Conservation (phyloP, 2,888 invertebrate genomes). For the Atethmia centrago region DNA sequence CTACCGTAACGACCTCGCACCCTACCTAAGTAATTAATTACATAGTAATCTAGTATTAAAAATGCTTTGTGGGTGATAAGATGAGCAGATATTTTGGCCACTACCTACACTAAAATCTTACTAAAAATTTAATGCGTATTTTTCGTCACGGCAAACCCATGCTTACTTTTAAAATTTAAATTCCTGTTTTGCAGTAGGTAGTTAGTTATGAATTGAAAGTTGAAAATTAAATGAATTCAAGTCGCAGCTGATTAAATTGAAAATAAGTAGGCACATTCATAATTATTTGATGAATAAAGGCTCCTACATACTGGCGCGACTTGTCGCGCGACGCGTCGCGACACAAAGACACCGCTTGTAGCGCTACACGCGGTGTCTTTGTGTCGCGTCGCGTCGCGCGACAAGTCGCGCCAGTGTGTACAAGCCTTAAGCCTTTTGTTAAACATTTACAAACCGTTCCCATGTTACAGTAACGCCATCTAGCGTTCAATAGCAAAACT, state of each 20-base stretch:
- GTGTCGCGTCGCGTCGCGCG: no score
- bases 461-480: conserved; percentile 14
- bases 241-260: not conserved
- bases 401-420: no score
- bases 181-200: not conserved
- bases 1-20: not conserved
- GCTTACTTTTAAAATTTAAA: not conserved
- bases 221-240: not conserved
- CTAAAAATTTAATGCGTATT: not conserved
- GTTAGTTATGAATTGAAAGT: not conserved
- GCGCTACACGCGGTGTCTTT: no score
- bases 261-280: not conserved
- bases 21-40: conserved; percentile 1
- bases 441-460: not conserved
- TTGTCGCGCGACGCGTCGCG: no score
- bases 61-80: not conserved
- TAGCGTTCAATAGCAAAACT: conserved; percentile 26
- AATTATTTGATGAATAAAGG: not conserved
- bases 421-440: not conserved
- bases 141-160: no score
- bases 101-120: not conserved
- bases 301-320: no score
- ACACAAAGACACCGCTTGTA: no score
- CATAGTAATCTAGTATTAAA: conserved; percentile 21
- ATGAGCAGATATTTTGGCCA: not conserved